Evolutionary conservation across 2,888 invertebrate genomes (phyloP), one percentile per base, ranked within the genome.

Genomic region (Nudaria mundana): DNA sequence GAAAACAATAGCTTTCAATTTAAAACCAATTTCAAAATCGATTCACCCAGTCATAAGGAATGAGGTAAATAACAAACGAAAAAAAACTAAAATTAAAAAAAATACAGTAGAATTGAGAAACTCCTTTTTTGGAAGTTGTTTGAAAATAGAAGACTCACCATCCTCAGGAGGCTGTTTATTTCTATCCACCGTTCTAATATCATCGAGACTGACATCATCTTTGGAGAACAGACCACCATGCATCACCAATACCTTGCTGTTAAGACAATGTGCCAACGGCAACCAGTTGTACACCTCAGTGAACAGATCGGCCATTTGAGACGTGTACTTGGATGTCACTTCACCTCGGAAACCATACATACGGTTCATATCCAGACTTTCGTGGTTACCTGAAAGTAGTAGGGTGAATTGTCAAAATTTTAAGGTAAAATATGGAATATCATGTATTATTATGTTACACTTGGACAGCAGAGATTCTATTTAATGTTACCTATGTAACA

Each of bases 341-440:
- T 99, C 99, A 1, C 99, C 99, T 51, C 98, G 96, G 90, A 99
- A 99, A 1, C 99, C 99, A 81, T 99, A 99, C 96, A 99, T 98
- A 83, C 98, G 96, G 86, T 99, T 99, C 99, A 99, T 99, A 45
- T 96, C 97, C 30, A 94, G 92, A 60, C 98, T 98, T 77, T 99
- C 99, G 76, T 99, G 99, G 85, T 99, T 99, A n/a, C 98, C 97
- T 97, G 76, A 1, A 60, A 13, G 6, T 3, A 24, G 8, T n/a
- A n/a, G n/a, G n/a, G n/a, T n/a, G n/a, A n/a, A n/a, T n/a, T n/a
- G n/a, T n/a, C n/a, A n/a, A n/a, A n/a, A n/a, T n/a, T n/a, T n/a
- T n/a, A n/a, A n/a, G n/a, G n/a, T n/a, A n/a, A n/a, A n/a, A n/a
- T n/a, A n/a, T n/a, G n/a, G n/a, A n/a, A n/a, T n/a, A n/a, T n/a